Conservation (phyloP, 2,888 invertebrate genomes). For the Omphaloscelis lunosa region DNA sequence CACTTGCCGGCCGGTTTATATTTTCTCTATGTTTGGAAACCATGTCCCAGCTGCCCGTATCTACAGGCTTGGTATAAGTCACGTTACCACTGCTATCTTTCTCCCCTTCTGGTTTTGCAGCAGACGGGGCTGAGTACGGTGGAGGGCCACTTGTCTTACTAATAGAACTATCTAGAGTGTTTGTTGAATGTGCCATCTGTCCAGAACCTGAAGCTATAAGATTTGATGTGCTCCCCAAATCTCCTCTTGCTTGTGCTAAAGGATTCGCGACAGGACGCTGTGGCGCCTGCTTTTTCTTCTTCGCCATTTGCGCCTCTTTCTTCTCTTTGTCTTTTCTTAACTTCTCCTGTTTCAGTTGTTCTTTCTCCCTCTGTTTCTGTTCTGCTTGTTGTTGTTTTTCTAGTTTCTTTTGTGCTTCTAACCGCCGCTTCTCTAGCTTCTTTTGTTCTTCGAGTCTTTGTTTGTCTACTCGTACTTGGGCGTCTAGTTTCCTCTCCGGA, state of each 20-base stretch:
- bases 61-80: slow-evolving; percentile 78
- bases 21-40: slow-evolving; percentile 89
- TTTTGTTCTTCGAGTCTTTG: slow-evolving; percentile 62
- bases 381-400: slow-evolving; percentile 79
- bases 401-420: slow-evolving; percentile 77
- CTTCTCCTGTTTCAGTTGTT: slow-evolving; percentile 77
- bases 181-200: slow-evolving; percentile 72
- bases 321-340: slow-evolving; percentile 62
- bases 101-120: slow-evolving; percentile 57
- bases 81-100: slow-evolving; percentile 78
- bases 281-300: slow-evolving; percentile 56
- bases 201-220: slow-evolving; percentile 45
- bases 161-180: slow-evolving; percentile 86
- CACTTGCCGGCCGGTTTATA: slow-evolving; percentile 74
- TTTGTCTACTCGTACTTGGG: slow-evolving; percentile 62
- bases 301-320: slow-evolving; percentile 56
- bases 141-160: slow-evolving; percentile 85
- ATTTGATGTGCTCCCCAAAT: slow-evolving; percentile 41
- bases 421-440: slow-evolving; percentile 69
- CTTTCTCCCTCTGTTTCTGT: slow-evolving; percentile 74
- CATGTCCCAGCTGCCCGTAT: slow-evolving; percentile 88
- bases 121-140: slow-evolving; percentile 72
- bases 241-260: slow-evolving; percentile 42
- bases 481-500: slow-evolving; percentile 60
- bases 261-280: slow-evolving; percentile 57